Base-by-base conservation (phyloP, 1,140 invertebrate species). In the Pogonognathellus flavescens region DNA sequence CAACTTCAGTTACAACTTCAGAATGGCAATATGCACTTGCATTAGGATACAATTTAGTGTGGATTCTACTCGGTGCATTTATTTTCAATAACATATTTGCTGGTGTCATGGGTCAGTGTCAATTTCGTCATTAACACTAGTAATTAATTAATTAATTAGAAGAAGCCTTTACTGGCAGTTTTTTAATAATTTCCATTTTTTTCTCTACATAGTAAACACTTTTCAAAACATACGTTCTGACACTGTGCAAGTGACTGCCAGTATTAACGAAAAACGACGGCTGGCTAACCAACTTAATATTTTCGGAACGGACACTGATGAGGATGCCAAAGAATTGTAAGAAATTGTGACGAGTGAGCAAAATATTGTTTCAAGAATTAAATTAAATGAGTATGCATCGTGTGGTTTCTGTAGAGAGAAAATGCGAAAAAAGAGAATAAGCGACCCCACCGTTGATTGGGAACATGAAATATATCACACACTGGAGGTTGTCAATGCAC, bases 81-180 rank as follows among this genome's bases (percentile, higher is more conserved):
- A 89, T 89, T 53, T 89, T 89, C 72, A 72, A 87, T 14, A 89
- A 89, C 82, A 88, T 89, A n/a, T 89, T 89, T 66, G 88, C 86
- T n/a, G 83, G 83, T 80, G 70, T 84, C 8, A 84, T 84, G 83
- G 66, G 83, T 84, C 2, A 41, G 53, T 20, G 62, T 20, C 60
- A 25, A 66, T 3, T 60, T 53, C 52, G 13, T 7, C n/a, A n/a
- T 57, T 14, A 57, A 57, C n/a, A n/a, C n/a, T n/a, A n/a, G n/a
- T n/a, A n/a, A n/a, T n/a, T n/a, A n/a, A n/a, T n/a, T n/a, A n/a
- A n/a, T n/a, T n/a, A n/a, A n/a, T n/a, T n/a, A n/a, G n/a, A n/a
- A n/a, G n/a, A n/a, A n/a, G n/a, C n/a, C n/a, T n/a, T n/a, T n/a
- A n/a, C n/a, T n/a, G n/a, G n/a, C n/a, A n/a, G n/a, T n/a, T n/a